A percentile compares a stretch with the other conserved stretches of the same genome.
Evolutionary conservation across 2,888 invertebrate species (phyloP).

Genomic region (Aplocera efformata): DNA sequence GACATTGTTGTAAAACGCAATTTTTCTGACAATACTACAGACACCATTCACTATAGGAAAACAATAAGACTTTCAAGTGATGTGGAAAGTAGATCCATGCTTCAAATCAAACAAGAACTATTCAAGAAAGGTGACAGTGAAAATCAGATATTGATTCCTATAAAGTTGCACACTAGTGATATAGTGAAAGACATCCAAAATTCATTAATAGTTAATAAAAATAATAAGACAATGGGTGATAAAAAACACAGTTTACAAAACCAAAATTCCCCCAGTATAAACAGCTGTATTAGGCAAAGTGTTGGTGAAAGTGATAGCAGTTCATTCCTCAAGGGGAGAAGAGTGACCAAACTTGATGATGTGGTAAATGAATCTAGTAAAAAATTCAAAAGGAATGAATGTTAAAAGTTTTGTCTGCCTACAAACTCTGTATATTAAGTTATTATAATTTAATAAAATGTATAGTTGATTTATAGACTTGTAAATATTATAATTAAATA

Average conservation of each 20-base stretch:
- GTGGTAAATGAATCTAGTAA: slow-evolving; percentile 65
- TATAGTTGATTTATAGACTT: slow-evolving; percentile 65
- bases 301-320: slow-evolving; percentile 67
- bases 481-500: slow-evolving; percentile 74
- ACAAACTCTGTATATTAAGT: slow-evolving; percentile 65
- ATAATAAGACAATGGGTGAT: slow-evolving; percentile 70
- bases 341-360: slow-evolving; percentile 69
- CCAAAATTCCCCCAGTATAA: slow-evolving; percentile 70
- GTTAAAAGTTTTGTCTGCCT: slow-evolving; percentile 58
- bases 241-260: slow-evolving; percentile 76
- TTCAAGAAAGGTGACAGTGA: slow-evolving; percentile 70
- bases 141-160: slow-evolving; percentile 69
- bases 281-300: slow-evolving; percentile 64
- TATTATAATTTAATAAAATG: slow-evolving; percentile 69
- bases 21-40: slow-evolving; percentile 55
- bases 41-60: slow-evolving; percentile 66
- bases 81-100: slow-evolving; percentile 66
- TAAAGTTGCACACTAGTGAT: slow-evolving; percentile 66
- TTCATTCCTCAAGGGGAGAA: slow-evolving; percentile 66
- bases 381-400: slow-evolving; percentile 75
- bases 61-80: slow-evolving; percentile 71
- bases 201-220: slow-evolving; percentile 73
- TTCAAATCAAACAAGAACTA: slow-evolving; percentile 68
- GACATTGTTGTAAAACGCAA: slow-evolving; percentile 69
- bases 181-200: slow-evolving; percentile 77